A percentile compares a stretch with the other conserved stretches of the same genome.
Evolutionary conservation across 2,797 vertebrate species (phyloP).

Genomic region (Brachyrhaphis roseni): DNA sequence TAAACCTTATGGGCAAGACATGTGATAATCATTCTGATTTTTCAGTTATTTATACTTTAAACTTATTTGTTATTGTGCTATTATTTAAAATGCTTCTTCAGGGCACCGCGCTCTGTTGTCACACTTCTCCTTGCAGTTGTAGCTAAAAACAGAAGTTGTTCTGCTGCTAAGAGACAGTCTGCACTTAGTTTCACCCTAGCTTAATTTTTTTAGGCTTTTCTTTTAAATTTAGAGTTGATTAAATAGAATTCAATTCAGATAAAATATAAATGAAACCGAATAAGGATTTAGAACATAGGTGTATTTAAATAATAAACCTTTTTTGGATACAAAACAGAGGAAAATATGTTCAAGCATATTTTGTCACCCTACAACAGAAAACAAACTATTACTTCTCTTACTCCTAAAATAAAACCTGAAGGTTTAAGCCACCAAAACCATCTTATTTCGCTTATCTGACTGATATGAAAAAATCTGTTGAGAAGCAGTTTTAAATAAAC

Average conservation of each 20-base stretch:
- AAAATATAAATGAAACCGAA: background rate
- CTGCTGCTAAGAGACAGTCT: background rate
- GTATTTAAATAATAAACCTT: background rate
- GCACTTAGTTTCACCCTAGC: background rate
- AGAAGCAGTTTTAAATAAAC: background rate
- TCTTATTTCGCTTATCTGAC: background rate
- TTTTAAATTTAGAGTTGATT: background rate
- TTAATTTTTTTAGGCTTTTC: background rate
- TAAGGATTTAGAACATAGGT: background rate
- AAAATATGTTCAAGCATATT: background rate
- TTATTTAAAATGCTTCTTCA: background rate
- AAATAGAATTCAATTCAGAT: background rate
- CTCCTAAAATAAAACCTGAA: background rate
- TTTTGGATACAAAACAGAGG: background rate
- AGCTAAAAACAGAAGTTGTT: background rate
- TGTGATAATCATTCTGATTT: background rate
- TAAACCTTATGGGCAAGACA: background rate
- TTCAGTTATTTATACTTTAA: background rate
- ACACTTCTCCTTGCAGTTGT: background rate
- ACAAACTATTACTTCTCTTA: background rate
- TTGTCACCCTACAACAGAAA: background rate
- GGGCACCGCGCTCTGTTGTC: background rate
- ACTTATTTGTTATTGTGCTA: background rate
- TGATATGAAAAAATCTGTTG: background rate
- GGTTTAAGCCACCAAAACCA: background rate